Evolutionary conservation across 2,113 vertebrate genomes (phyloP), one percentile per base, ranked within the genome.

Genomic region (Neogale vison): DNA sequence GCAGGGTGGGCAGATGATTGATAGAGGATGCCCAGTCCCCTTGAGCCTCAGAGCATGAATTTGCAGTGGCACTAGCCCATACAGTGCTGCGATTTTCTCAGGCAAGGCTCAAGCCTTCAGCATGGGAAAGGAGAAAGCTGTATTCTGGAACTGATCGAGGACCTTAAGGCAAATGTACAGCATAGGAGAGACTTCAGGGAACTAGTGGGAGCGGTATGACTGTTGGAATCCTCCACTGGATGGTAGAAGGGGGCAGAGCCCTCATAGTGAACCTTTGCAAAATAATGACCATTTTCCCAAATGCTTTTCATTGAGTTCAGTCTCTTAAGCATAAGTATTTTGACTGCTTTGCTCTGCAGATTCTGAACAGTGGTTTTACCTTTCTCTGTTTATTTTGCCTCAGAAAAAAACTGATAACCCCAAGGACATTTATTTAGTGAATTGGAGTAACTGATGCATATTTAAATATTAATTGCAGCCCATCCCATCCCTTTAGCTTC

Each of bases 381-480:
- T 95, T 91, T 81, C 15, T 67, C 26, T 61, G 0, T 52, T 96
- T 61, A 45, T 93, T 80, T 95, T 97, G 84, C 36, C 24, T 55
- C 55, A 15, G 3, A 55, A 86, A 74, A 52, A 26, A n/a, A 69
- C 9, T 69, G 79, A 57, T 21, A 93, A 55, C n/a, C 31, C 84
- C 13, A 6, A 71, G 39, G 31, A 72, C 18, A 69, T 89, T 89
- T 57, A 80, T 59, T 61, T 95, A 82, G 26, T 69, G 14, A 63
- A 23, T 31, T 92, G 36, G 42, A 77, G 26, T 96, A 92, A 95
- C 52, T 26, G 63, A 80, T 63, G 93, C 76, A 95, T 39, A 42
- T 45, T 96, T 63, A 90, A 89, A 89, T 87, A 26, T 31, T 97
- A 92, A 92, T 50, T 96, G 59, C 74, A 95, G 69, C 6, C 59